Percentiles rank a stretch among this genome's conserved stretches.
Evolutionary conservation across 2,113 vertebrate species (phyloP).

Genomic region (Pterocles gutturalis): DNA sequence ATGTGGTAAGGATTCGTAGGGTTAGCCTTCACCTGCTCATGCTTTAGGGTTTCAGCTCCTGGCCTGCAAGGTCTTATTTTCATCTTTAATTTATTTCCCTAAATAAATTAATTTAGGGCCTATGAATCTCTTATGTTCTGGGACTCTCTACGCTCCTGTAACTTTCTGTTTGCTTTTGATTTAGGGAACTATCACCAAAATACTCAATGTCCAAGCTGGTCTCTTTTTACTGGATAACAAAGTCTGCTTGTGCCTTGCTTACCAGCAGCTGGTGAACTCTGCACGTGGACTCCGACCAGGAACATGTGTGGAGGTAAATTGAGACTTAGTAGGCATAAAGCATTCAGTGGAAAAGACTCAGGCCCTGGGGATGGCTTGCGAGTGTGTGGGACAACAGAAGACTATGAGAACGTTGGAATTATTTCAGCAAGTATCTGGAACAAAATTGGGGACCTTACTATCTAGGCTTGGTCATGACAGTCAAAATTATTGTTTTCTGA

Average conservation of each 20-base stretch:
- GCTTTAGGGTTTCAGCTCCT: background rate
- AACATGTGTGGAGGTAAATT: constrained; percentile 79
- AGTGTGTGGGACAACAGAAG: background rate
- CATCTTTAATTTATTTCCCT: background rate
- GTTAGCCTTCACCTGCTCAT: background rate
- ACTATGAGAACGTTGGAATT: rapidly evolving
- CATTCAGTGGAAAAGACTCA: background rate
- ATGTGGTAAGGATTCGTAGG: constrained; percentile 72
- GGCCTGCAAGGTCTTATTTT: background rate
- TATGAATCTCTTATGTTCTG: background rate
- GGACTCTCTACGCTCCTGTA: background rate
- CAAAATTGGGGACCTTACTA: background rate
- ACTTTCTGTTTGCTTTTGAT: constrained; percentile 11
- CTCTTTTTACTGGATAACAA: constrained; percentile 85
- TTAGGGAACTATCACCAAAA: constrained; percentile 84
- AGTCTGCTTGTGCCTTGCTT: constrained; percentile 86
- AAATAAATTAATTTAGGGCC: no score
- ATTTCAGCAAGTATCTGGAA: background rate
- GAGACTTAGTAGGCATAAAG: background rate
- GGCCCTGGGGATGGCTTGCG: rapidly evolving
- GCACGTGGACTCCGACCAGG: constrained; percentile 78
- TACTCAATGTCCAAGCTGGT: constrained; percentile 83
- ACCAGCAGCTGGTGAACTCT: constrained; percentile 79
- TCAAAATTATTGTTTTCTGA: background rate
- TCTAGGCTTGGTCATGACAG: background rate